Evolutionary conservation across 2,888 invertebrate genomes (phyloP).

Genomic region (Pterostichus niger): DNA sequence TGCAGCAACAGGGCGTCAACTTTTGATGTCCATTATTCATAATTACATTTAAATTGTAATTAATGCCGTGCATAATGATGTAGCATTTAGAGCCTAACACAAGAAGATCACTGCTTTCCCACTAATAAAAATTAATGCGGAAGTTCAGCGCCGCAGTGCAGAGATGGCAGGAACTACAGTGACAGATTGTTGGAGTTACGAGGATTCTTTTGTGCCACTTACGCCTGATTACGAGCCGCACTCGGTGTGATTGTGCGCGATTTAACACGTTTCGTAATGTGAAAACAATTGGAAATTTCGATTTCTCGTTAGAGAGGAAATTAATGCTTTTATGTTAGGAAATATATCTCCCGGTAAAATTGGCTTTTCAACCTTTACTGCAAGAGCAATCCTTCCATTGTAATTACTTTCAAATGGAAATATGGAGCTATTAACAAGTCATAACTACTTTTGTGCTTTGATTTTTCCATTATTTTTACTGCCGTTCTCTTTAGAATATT

Average conservation of each 20-base stretch:
- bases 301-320: conserved; percentile 28
- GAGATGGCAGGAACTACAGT: not conserved
- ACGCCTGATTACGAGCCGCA: conserved; percentile 37
- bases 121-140: conserved; percentile 57
- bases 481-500: too few relatives aligned
- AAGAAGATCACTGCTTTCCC: conserved; percentile 26
- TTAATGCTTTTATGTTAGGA: conserved; percentile 2
- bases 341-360: too few relatives aligned
- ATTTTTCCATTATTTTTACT: too few relatives aligned
- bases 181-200: conserved; percentile 27
- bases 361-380: too few relatives aligned
- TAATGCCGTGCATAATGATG: conserved; percentile 47
- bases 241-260: conserved; percentile 37
- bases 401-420: too few relatives aligned
- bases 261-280: conserved; percentile 37
- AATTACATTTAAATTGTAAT: conserved; percentile 57
- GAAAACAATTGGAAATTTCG: conserved; percentile 47
- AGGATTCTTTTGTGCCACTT: conserved; percentile 53
- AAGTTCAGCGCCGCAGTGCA: conserved; percentile 25
- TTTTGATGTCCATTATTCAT: conserved; percentile 56
- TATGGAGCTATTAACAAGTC: too few relatives aligned
- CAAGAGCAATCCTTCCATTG: too few relatives aligned
- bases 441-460: too few relatives aligned
- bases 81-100: not conserved
- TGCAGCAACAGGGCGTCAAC: conserved; percentile 4